Evolutionary conservation across 2,113 vertebrate species (phyloP).

Genomic region (Aplodontia rufa): DNA sequence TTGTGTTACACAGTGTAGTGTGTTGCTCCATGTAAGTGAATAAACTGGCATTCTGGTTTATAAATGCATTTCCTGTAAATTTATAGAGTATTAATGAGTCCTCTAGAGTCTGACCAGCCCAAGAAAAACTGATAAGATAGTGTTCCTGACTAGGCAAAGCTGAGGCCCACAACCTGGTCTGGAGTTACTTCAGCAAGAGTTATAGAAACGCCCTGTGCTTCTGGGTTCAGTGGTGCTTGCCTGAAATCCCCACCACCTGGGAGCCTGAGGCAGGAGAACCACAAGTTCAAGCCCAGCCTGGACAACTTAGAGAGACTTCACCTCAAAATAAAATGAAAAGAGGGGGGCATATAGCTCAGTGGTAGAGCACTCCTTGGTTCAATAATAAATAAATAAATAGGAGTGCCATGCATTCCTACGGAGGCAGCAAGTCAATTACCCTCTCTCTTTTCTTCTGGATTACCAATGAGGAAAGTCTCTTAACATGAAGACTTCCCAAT

Average conservation of each 20-base stretch:
- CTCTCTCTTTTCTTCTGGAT: not conserved
- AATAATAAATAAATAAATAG: no score
- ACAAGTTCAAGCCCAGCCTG: no score
- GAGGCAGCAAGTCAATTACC: not conserved
- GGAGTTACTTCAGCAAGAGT: not conserved
- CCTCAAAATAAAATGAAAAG: no score
- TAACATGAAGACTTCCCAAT: not conserved
- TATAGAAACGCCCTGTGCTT: no score
- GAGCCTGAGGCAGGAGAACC: no score
- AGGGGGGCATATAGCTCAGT: no score
- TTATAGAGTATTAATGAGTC: conserved; percentile 37
- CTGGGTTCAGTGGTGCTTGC: no score
- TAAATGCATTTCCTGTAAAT: conserved; percentile 48
- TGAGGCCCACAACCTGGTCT: not conserved
- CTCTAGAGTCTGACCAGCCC: not conserved
- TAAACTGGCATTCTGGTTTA: conserved; percentile 48
- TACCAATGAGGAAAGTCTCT: not conserved
- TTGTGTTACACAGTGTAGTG: not conserved
- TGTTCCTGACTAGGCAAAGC: not conserved
- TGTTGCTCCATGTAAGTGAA: not conserved
- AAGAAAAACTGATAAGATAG: conserved; percentile 14
- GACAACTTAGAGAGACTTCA: no score
- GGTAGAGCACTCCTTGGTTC: no score
- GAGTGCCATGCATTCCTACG: not conserved
- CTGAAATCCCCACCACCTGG: no score